Evolutionary conservation across 2,888 invertebrate genomes (phyloP).

Genomic region (Taphrorychus bicolor): DNA sequence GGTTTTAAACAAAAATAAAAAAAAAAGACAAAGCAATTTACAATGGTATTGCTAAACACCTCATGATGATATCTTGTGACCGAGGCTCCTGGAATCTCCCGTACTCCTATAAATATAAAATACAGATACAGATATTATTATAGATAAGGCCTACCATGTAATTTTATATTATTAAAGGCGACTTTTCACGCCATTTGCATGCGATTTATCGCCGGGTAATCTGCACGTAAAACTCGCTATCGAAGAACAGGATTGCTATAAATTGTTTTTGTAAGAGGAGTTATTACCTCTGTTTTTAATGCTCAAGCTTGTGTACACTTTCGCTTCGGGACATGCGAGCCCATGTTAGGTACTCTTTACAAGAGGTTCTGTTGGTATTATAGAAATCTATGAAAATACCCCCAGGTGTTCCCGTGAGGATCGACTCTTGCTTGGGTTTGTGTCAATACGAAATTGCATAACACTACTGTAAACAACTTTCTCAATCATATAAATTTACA

Average conservation of each 20-base stretch:
- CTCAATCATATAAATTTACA: too few relatives aligned
- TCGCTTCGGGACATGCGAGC: not conserved
- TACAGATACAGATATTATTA: conserved; percentile 6
- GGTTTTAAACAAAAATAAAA: too few relatives aligned
- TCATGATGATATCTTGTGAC: too few relatives aligned
- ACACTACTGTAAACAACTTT: too few relatives aligned
- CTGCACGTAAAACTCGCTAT: conserved; percentile 2
- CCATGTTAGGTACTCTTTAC: too few relatives aligned
- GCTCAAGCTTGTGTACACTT: not conserved
- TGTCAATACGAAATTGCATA: too few relatives aligned
- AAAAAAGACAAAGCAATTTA: too few relatives aligned
- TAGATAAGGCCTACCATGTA: not conserved
- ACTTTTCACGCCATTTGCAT: conserved; percentile 17
- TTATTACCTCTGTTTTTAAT: not conserved
- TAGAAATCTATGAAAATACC: too few relatives aligned
- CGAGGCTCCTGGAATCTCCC: not conserved
- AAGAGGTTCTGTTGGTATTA: too few relatives aligned
- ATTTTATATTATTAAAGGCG: conserved; percentile 7
- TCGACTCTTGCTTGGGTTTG: too few relatives aligned
- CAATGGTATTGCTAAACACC: too few relatives aligned
- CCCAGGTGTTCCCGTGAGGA: too few relatives aligned
- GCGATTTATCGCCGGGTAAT: conserved; percentile 11
- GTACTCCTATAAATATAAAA: not conserved
- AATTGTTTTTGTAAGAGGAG: conserved; percentile 12
- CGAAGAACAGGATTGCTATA: conserved; percentile 1